Evolutionary conservation across 1,140 invertebrate genomes (phyloP).

Genomic region (Neotoxoptera formosana): DNA sequence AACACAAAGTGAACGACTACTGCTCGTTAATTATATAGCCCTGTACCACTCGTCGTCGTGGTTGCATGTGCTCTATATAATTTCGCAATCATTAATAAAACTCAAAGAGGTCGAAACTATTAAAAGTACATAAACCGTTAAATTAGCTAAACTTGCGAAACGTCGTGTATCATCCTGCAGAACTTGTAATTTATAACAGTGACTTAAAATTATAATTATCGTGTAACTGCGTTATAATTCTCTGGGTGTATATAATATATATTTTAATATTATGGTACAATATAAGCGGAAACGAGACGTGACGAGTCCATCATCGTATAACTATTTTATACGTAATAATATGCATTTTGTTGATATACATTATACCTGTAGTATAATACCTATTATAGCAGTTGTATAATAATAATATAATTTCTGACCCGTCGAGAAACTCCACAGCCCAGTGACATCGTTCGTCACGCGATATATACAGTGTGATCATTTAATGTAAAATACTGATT

Average conservation of each 20-base stretch:
- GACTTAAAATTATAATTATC: constrained; percentile 29
- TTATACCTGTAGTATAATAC: not conserved
- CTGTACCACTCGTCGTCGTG: not conserved
- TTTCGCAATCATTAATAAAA: constrained; percentile 45
- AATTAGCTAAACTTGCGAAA: constrained; percentile 33
- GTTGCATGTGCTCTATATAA: not conserved
- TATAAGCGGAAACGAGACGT: not conserved
- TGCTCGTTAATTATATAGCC: constrained; percentile 25
- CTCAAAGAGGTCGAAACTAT: constrained; percentile 38
- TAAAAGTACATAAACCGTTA: constrained; percentile 35
- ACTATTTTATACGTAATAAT: not conserved
- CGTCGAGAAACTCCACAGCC: too few relatives aligned
- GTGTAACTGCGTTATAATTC: not conserved
- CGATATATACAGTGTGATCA: too few relatives aligned
- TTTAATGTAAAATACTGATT: too few relatives aligned
- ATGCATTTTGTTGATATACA: too few relatives aligned
- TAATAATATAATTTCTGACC: not conserved
- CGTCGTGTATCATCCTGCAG: not conserved
- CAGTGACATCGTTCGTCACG: too few relatives aligned
- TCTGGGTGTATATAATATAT: not conserved
- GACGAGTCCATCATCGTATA: not conserved
- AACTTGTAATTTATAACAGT: constrained; percentile 22
- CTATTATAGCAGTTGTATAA: not conserved
- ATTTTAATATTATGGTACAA: not conserved
- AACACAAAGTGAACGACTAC: not conserved